Conservation (phyloP, 1,140 invertebrate genomes). For the Drosophila eugracilis region DNA sequence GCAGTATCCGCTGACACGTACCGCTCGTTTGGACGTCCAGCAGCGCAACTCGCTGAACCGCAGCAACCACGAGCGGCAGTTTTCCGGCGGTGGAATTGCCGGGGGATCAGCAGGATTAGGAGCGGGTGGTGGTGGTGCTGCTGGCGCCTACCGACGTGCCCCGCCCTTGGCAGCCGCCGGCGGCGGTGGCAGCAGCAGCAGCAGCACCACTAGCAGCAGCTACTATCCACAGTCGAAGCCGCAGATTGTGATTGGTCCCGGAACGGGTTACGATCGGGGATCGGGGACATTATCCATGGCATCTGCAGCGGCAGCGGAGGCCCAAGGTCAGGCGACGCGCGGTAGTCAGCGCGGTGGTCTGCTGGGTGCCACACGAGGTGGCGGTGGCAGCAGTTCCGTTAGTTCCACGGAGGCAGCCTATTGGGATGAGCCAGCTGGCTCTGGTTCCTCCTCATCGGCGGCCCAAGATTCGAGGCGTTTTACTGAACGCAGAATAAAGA, state of each 20-base stretch:
- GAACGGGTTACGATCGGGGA: slow-evolving; percentile 54
- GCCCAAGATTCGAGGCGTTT: slow-evolving; percentile 88
- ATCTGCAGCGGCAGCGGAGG: slow-evolving; percentile 9
- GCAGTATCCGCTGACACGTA: slow-evolving; percentile 78
- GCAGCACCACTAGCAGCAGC: slow-evolving; percentile 77
- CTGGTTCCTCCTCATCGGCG: slow-evolving; percentile 62
- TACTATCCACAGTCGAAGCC: slow-evolving; percentile 69
- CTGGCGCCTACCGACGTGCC: slow-evolving; percentile 68
- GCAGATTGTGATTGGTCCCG: slow-evolving; percentile 72
- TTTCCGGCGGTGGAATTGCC: slow-evolving; percentile 15
- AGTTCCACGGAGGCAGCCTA: slow-evolving; percentile 72
- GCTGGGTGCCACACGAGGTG: slow-evolving; percentile 21
- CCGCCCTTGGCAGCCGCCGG: slow-evolving; percentile 73
- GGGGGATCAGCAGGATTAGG: slow-evolving; percentile 15
- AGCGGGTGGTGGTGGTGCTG: slow-evolving; percentile 36
- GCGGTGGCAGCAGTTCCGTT: slow-evolving; percentile 81
- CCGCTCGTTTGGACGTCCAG: slow-evolving; percentile 80
- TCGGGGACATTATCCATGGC: slow-evolving; percentile 40
- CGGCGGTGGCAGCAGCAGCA: slow-evolving; percentile 69
- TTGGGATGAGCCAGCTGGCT: slow-evolving; percentile 66
- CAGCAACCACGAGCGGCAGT: slow-evolving; percentile 82
- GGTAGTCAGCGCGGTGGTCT: slow-evolving; percentile 63
- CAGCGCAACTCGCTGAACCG: slow-evolving; percentile 83
- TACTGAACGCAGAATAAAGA: slow-evolving; percentile 93
- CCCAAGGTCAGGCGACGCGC: slow-evolving; percentile 67